These are phyloP conservation scores for Mola mola DNA, from an alignment of 2,113 vertebrate genomes.

Conservation along the genomic window DNA sequence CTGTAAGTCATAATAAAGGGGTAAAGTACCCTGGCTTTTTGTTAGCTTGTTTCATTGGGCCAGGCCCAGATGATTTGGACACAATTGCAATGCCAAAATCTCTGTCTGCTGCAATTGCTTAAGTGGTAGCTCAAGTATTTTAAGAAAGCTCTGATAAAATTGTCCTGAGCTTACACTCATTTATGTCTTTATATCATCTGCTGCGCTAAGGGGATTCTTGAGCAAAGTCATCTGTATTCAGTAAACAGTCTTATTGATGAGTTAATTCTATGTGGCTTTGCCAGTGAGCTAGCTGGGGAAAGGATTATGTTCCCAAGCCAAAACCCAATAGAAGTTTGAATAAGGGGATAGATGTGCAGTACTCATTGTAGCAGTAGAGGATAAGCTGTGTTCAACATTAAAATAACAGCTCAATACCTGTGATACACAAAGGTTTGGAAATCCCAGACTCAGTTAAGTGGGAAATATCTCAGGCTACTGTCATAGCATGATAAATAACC, in stretches of 20 bases:
- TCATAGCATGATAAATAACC: constrained; percentile 29
- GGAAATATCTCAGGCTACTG: constrained; percentile 26
- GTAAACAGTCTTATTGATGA: constrained; percentile 77
- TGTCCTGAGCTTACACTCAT: constrained; percentile 52
- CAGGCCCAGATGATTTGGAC: constrained; percentile 43
- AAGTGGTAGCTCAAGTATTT: constrained; percentile 65
- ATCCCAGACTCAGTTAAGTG: constrained; percentile 31
- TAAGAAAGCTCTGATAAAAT: constrained; percentile 60
- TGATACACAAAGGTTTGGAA: constrained; percentile 46
- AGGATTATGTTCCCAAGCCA: constrained; percentile 77
- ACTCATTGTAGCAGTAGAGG: constrained; percentile 59
- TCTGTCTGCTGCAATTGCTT: constrained; percentile 64
- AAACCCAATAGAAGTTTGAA: constrained; percentile 72
- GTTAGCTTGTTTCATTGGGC: constrained; percentile 38
- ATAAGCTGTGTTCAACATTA: constrained; percentile 73
- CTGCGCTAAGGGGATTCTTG: constrained; percentile 62
- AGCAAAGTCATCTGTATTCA: constrained; percentile 69
- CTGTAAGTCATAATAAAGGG: constrained; percentile 58
- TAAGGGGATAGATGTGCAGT: constrained; percentile 60
- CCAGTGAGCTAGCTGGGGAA: constrained; percentile 59
- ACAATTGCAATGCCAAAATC: constrained; percentile 59
- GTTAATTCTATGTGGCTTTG: constrained; percentile 68
- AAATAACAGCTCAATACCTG: constrained; percentile 70
- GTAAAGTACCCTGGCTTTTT: constrained; percentile 29
- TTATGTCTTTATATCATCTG: constrained; percentile 32